phyloP scores from a whole-genome alignment of 1,140 invertebrate species.

The Ganaspis sp. region DNA sequence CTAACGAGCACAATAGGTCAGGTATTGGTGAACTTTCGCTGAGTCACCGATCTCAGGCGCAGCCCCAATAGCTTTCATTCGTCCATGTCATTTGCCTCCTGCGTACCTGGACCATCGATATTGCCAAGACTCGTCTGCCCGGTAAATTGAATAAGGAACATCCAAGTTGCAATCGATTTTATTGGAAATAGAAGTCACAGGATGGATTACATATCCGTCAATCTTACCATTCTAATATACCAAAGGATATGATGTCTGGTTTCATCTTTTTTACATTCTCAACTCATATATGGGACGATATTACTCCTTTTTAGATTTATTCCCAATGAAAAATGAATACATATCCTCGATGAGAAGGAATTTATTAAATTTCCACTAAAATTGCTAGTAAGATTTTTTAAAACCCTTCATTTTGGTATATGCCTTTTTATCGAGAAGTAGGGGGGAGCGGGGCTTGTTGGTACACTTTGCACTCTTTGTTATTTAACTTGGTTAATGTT shows the following conservation, averaged over 20 bases:
- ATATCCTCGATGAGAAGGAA: too few species aligned
- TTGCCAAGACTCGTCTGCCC: not conserved
- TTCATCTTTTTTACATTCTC: constrained; percentile 10
- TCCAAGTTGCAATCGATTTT: not conserved
- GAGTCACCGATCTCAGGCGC: not conserved
- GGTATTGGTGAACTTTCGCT: constrained; percentile 34
- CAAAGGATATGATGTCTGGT: not conserved
- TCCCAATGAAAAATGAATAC: too few species aligned
- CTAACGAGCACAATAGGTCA: constrained; percentile 27
- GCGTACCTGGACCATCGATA: constrained; percentile 10
- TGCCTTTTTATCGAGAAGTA: too few species aligned
- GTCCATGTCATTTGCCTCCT: constrained; percentile 13
- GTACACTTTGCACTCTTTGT: too few species aligned
- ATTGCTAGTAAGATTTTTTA: too few species aligned
- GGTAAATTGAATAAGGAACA: not conserved
- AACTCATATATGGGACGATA: not conserved
- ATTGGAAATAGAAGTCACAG: constrained; percentile 25
- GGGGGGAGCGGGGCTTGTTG: too few species aligned
- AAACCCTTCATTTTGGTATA: too few species aligned
- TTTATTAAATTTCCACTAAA: too few species aligned
- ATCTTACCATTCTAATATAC: constrained; percentile 20
- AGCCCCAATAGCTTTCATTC: constrained; percentile 10
- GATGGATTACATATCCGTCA: constrained; percentile 18
- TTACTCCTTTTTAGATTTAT: too few species aligned
- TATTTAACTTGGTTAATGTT: too few species aligned